Percentiles rank a stretch among this genome's conserved stretches.
Conservation (phyloP, 2,797 vertebrate genomes). For the Podarcis siculus region DNA sequence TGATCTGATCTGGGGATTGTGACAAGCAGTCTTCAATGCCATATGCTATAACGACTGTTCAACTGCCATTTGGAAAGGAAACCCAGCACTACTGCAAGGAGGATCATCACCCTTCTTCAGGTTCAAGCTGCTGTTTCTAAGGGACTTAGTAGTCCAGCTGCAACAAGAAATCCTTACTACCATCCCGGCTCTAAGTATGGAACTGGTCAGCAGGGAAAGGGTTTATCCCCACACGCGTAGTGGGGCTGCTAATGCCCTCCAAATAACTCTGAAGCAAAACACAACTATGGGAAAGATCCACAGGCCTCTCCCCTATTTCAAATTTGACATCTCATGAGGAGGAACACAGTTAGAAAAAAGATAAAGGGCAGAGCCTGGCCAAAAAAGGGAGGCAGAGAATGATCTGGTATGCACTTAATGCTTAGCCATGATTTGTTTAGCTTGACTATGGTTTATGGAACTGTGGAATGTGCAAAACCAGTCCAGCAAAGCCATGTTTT, state of each 20-base stretch:
- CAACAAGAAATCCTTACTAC: neutral
- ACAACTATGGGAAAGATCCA: too few species aligned
- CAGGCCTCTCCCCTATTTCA: too few species aligned
- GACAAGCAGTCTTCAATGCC: neutral
- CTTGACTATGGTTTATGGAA: too few species aligned
- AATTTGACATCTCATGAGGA: too few species aligned
- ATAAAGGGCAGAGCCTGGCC: neutral
- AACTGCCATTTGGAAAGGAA: neutral
- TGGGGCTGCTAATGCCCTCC: neutral
- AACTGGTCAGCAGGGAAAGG: neutral
- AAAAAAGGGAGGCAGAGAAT: neutral
- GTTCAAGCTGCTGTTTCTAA: neutral
- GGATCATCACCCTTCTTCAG: neutral
- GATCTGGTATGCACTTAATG: too few species aligned
- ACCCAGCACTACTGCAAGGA: neutral
- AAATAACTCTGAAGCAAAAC: too few species aligned
- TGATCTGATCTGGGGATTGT: neutral
- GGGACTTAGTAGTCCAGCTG: neutral
- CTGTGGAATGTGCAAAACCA: too few species aligned
- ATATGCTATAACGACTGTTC: neutral
- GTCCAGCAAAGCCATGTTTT: too few species aligned
- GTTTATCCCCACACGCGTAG: neutral
- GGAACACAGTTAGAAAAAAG: too few species aligned
- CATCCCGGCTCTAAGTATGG: neutral
- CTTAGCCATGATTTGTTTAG: too few species aligned